These are phyloP conservation scores for Onychomys leucogaster DNA, from an alignment of 2,797 vertebrate species.

Conservation along the genomic window DNA sequence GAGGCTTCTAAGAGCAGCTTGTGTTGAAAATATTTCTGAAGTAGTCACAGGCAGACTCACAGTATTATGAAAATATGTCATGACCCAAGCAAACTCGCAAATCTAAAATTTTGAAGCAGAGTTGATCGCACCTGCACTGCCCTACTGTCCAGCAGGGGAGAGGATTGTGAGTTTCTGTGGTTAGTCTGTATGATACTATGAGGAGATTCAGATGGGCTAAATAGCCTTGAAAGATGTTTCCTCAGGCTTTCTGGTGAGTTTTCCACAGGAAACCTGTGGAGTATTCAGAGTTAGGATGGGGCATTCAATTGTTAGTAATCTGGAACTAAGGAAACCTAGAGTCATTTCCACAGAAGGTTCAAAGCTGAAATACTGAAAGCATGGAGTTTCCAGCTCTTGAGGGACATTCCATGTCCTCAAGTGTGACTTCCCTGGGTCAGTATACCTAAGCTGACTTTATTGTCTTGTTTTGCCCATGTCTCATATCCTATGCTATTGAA, in stretches of 20 bases:
- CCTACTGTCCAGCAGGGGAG: rapidly evolving
- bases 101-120: not conserved
- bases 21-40: not conserved
- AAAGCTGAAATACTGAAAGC: no score
- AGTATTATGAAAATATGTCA: not conserved
- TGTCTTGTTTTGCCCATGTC: not conserved
- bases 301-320: no score
- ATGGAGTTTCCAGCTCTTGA: rapidly evolving
- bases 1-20: not conserved
- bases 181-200: not conserved
- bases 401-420: not conserved
- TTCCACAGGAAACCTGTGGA: not conserved
- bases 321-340: not conserved
- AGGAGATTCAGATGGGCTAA: not conserved
- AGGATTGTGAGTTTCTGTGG: not conserved
- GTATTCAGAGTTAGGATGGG: rapidly evolving
- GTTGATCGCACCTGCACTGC: rapidly evolving
- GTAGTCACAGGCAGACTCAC: not conserved
- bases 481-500: rapidly evolving
- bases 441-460: rapidly evolving
- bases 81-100: not conserved
- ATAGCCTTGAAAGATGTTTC: not conserved
- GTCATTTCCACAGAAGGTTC: not conserved
- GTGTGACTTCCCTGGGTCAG: not conserved
- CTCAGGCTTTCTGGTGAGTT: not conserved